Base-by-base conservation (phyloP, 2,797 vertebrate genomes). In the Pangasius larnaudii region DNA sequence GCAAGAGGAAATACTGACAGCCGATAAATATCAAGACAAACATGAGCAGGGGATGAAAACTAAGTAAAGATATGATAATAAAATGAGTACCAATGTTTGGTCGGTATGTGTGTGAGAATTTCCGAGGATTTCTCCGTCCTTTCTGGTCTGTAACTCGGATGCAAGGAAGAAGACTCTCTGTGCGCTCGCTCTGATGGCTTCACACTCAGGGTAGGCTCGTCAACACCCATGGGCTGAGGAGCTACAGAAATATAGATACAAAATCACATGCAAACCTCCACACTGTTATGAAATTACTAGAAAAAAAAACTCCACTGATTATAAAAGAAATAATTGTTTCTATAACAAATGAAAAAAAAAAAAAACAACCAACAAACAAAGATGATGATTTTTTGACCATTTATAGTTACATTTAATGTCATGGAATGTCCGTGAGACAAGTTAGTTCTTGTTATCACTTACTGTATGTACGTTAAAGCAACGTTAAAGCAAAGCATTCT, bases 81-180 rank as follows among this genome's bases (percentile, higher is more conserved):
- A 86, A 69, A 84, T 33, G 58, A 11, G 14, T 87, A 92, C 91
- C 90, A 85, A 33, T 84, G 72, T 86, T 88, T 87, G 51, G 14
- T 42, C 53, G 85, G 51, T 53, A 9, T 27, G 58, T 56, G 84
- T 19, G 51, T 79, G 53, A 78, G 59, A 56, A 59, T 42, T 85
- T 87, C 58, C 0, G 79, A 80, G 58, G 87, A 58, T 27, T 85
- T 53, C 53, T 86, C 75, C 63, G 65, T 33, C 59, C 22, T 79
- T 82, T 78, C 10, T 63, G n/a, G 75, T 42, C 39, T 65, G 8
- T 56, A 16, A 65, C 71, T 33, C 53, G 81, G 36, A 72, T 8
- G 61, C 30, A 4, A 11, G 71, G 46, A n/a, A 39, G 51, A 33
- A 16, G 56, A 49, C 59, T 71, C 59, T 36, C 24, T 53, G 6